Evolutionary conservation across 2,797 vertebrate species (phyloP), one percentile per base, ranked within the genome.

Genomic region (Helostoma temminkii): DNA sequence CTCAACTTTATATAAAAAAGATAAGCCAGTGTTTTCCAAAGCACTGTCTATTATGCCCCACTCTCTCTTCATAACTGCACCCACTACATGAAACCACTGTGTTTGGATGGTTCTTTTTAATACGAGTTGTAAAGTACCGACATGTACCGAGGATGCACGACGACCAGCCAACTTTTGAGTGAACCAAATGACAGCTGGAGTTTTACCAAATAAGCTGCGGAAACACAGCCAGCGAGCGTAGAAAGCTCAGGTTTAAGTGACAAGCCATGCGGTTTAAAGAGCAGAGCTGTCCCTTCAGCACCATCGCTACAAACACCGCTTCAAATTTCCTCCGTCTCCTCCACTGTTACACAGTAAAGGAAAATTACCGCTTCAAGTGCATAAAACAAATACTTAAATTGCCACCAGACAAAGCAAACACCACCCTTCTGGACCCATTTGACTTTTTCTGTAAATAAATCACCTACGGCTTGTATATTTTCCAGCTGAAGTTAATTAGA

Each of bases 261-360:
- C 43, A n/a, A 5, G 10, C 1, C n/a, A 7, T 18, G n/a, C 6
- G 6, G 36, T 4, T 25, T 15, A 43, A 24, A 3, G 0, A 22
- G 50, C 24, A 71, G 80, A 91, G 85, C 91, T 92, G 57, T 91
- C 84, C 90, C 10, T 86, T 88, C 91, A 93, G 92, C 87, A 92
- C 92, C 85, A 64, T n/a, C n/a, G n/a, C n/a, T n/a, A n/a, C n/a
- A n/a, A n/a, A n/a, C n/a, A n/a, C n/a, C n/a, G n/a, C n/a, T n/a
- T n/a, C n/a, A n/a, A n/a, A n/a, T n/a, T 5, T 32, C 46, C 46
- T 36, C 52, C 14, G 22, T 22, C 48, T 26, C 41, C n/a, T 47
- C 52, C 16, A 53, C 71, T 66, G 70, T 45, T 49, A 19, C 68
- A 32, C 60, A 32, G 39, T 45, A n/a, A 2, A 16, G 30, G 15